phyloP scores from a whole-genome alignment of 1,140 invertebrate genomes.

The Solen grandis region DNA sequence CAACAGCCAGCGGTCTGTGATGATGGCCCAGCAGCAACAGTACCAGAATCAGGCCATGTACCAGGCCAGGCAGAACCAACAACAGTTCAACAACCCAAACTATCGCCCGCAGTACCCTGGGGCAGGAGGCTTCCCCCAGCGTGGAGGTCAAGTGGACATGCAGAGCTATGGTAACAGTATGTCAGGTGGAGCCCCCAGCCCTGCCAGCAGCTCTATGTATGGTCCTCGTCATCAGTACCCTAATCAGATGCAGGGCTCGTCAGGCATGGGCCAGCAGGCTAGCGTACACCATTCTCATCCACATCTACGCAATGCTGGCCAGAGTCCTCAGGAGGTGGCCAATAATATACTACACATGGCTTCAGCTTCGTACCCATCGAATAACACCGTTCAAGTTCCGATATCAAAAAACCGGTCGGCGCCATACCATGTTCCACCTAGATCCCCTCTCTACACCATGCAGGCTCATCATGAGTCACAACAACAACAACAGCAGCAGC shows the following conservation, averaged over 20 bases:
- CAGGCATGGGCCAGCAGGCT: slow-evolving; percentile 1
- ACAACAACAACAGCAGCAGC: slow-evolving; percentile 38
- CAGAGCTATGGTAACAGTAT: neutral
- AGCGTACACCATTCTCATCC: slow-evolving; percentile 44
- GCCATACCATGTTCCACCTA: slow-evolving; percentile 73
- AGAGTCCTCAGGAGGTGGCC: slow-evolving; percentile 78
- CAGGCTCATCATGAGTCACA: slow-evolving; percentile 50
- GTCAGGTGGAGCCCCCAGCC: neutral
- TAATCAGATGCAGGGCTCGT: slow-evolving; percentile 21
- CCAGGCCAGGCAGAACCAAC: neutral
- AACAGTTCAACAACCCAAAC: neutral
- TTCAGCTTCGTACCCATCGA: slow-evolving; percentile 70
- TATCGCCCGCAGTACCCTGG: neutral
- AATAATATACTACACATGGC: slow-evolving; percentile 79
- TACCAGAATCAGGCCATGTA: neutral
- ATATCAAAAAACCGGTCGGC: slow-evolving; percentile 70
- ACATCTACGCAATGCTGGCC: slow-evolving; percentile 50
- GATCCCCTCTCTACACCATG: slow-evolving; percentile 65
- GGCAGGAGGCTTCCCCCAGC: neutral
- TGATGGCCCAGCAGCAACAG: neutral
- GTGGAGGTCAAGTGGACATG: neutral
- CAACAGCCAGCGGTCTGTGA: neutral
- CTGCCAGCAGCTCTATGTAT: neutral
- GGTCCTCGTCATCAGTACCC: neutral
- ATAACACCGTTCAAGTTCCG: slow-evolving; percentile 75